phyloP scores from a whole-genome alignment of 2,113 vertebrate species.

The Recurvirostra avosetta region DNA sequence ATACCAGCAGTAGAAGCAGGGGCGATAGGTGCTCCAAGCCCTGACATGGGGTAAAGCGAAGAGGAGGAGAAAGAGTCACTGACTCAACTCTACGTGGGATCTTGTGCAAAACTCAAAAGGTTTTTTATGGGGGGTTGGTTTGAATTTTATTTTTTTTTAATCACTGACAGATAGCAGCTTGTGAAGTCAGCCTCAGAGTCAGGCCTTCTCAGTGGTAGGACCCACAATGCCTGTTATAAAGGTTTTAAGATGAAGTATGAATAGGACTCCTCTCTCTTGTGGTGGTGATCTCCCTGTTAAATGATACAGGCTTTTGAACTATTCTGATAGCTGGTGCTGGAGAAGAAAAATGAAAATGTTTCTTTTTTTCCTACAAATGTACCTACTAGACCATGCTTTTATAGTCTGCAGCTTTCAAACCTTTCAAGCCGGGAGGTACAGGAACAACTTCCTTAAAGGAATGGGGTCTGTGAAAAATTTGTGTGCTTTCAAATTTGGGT shows the following conservation, averaged over 20 bases:
- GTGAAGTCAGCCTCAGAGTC: fast-evolving
- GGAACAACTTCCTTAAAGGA: not conserved
- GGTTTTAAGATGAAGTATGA: not conserved
- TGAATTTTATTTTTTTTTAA: not conserved
- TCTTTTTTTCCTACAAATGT: not conserved
- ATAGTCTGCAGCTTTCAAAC: not conserved
- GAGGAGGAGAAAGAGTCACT: not conserved
- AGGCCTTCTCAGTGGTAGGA: not conserved
- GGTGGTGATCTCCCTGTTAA: not conserved
- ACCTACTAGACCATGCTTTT: not conserved
- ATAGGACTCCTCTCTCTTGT: not conserved
- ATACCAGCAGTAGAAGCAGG: not conserved
- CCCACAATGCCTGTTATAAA: not conserved
- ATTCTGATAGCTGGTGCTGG: not conserved
- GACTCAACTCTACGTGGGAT: not conserved
- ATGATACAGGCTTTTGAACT: not conserved
- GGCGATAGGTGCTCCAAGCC: fast-evolving
- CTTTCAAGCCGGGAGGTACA: not conserved
- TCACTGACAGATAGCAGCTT: not conserved
- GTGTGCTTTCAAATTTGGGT: not conserved
- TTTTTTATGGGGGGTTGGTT: not conserved
- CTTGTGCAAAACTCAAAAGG: not conserved
- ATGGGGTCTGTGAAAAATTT: not conserved
- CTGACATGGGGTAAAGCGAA: not conserved
- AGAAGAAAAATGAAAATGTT: not conserved